Evolutionary conservation across 1,140 invertebrate species (phyloP), one percentile per base, ranked within the genome.

Genomic region (Holcopasites calliopsidis): DNA sequence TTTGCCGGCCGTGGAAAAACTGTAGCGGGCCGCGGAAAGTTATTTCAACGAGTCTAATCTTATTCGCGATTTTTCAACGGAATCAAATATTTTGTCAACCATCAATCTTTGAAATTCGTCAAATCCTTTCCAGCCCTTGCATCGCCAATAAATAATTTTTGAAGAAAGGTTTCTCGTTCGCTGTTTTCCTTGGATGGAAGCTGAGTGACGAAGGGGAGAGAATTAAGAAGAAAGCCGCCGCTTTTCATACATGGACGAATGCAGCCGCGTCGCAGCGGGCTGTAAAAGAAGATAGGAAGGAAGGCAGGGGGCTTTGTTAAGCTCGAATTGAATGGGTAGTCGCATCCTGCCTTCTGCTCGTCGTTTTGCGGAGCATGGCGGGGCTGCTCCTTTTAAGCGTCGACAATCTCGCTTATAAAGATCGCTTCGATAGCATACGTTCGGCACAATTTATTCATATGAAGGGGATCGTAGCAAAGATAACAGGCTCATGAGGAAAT

Each of bases 281-380:
- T 73, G 49, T 73, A 61, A 49, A 35, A 61, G 38, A 55, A 79
- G 58, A 75, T 80, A 52, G 50, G 21, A 73, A 26, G 61, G 55
- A 58, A 57, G 40, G 4, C 10, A 13, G 18, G 62, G 28, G 21
- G 49, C 68, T 71, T 76, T 76, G 68, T 72, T 47, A 44, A 72
- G 38, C 21, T 49, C 26, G 72, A 76, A 76, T 76, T 76, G 68
- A 72, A 76, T 55, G 68, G 68, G 40, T 62, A 47, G 21, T 68
- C 71, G 38, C 71, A 54, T 4, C 13, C 38, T 40, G 38, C 18
- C 31, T 57, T 35, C n/a, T 40, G 7, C 61, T 13, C 38, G 38
- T 35, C 62, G 40, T 31, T 49, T 50, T 28, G 31, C n/a, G 33
- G n/a, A 55, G 23, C 33, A 21, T n/a, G 13, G 2, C 35, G 26